A percentile compares a stretch with the other conserved stretches of the same genome.
phyloP scores from a whole-genome alignment of 37 sponge, comb jelly and placozoan genomes.

The Halichondria panicea region DNA sequence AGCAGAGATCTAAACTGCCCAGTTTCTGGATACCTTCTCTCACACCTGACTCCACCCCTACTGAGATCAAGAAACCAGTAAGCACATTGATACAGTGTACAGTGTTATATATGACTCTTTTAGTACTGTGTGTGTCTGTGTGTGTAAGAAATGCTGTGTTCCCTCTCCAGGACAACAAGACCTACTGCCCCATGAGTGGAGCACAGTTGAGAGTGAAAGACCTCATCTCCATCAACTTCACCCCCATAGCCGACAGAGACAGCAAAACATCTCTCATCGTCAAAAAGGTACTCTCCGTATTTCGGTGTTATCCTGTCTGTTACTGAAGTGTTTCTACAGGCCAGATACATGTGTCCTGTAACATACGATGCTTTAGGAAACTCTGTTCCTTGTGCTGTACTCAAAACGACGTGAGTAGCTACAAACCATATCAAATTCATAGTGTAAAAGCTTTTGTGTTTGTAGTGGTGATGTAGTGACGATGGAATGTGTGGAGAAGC shows the following conservation, averaged over 20 bases:
- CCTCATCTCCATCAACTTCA: constrained; percentile 76
- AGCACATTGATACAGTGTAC: too few species aligned
- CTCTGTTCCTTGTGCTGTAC: constrained; percentile 83
- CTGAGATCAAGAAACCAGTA: constrained; percentile 85
- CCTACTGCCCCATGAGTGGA: constrained; percentile 87
- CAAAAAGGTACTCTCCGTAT: constrained; percentile 7
- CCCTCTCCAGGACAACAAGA: constrained; percentile 75
- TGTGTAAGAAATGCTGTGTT: neutral
- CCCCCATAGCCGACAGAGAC: constrained; percentile 56
- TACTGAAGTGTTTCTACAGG: constrained; percentile 18
- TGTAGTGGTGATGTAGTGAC: constrained; percentile 92
- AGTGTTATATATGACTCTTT: neutral
- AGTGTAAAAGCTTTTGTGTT: neutral
- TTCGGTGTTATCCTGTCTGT: neutral
- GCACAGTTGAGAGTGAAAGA: constrained; percentile 78
- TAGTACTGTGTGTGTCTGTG: neutral
- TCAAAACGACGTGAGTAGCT: constrained; percentile 71
- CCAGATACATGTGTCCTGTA: constrained; percentile 87
- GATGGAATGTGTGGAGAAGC: constrained; percentile 85
- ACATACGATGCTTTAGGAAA: constrained; percentile 87
- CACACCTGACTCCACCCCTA: constrained; percentile 75
- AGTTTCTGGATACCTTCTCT: constrained; percentile 96
- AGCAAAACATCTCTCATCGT: constrained; percentile 34
- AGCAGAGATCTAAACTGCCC: constrained; percentile 52
- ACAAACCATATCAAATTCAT: neutral